Base-by-base conservation (phyloP, 2,888 invertebrate genomes). In the Heliconius cydno region DNA sequence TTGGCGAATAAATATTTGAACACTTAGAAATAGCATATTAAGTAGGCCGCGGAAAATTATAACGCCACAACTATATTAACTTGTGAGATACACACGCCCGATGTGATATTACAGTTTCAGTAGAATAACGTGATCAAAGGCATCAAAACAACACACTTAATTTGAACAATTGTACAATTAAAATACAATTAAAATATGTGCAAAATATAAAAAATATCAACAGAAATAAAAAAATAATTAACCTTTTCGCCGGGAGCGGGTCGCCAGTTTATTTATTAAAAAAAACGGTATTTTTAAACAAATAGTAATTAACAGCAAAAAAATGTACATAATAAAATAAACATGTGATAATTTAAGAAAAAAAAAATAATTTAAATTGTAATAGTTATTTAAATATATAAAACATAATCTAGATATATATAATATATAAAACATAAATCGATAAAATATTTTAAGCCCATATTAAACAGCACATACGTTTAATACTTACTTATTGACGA, bases 401-500 rank as follows among this genome's bases (percentile, higher is more conserved):
- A 46, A 6, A 46, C 15, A 46, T 46, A 46, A 46, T 15, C 46
- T 15, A 30, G n/a, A n/a, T n/a, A n/a, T n/a, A n/a, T n/a, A n/a
- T n/a, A n/a, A n/a, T n/a, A n/a, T n/a, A n/a, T n/a, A n/a, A n/a
- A n/a, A n/a, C n/a, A 28, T 28, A 28, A 34, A 41, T 13, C 34
- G 5, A 68, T 38, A 3, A 68, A 41, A 70, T 46, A 70, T 46
- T 46, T 46, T 25, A 70, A 46, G 41, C 15, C 2, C 15, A 46
- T 70, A 46, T 46, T 41, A 70, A 68, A 70, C 41, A 68, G 22
- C 3, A 72, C 30, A 57, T 57, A n/a, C 28, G 12, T 52, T 52
- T 30, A 22, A 52, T 30, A 72, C 12, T 46, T 70, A 3, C 9
- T 30, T 72, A 30, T 74, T 75, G 30, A 65, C 38, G 63, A 75